Conservation (phyloP, 2,797 vertebrate genomes). For the Enoplosus armatus region DNA sequence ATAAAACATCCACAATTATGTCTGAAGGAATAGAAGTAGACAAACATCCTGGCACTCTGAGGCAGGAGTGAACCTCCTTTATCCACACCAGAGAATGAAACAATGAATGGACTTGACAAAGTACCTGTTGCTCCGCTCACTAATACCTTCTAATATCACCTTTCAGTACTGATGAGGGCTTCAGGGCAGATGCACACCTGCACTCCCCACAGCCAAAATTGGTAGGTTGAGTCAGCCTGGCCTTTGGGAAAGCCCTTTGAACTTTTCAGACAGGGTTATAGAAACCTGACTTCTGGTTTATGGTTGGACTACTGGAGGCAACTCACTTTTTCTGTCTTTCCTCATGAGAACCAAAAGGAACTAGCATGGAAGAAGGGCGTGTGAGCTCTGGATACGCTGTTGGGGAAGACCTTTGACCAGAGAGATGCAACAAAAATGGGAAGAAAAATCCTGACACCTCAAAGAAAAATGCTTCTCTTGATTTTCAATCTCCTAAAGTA, state of each 20-base stretch:
- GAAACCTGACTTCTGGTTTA: conserved; percentile 51
- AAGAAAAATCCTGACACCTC: neutral
- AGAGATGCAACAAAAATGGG: neutral
- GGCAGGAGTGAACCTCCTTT: conserved; percentile 28
- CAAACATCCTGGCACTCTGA: conserved; percentile 31
- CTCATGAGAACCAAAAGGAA: conserved; percentile 15
- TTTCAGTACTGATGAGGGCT: conserved; percentile 74
- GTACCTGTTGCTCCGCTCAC: conserved; percentile 68
- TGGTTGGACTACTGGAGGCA: conserved; percentile 54
- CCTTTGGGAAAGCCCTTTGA: conserved; percentile 71
- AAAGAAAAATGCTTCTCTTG: neutral
- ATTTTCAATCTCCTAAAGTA: conserved; percentile 25
- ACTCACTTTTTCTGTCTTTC: neutral
- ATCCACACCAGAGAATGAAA: conserved; percentile 45
- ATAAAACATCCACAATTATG: neutral
- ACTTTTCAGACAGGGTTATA: conserved; percentile 52
- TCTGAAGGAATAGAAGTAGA: conserved; percentile 27
- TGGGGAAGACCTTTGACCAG: neutral
- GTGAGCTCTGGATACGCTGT: neutral
- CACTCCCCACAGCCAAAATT: conserved; percentile 71
- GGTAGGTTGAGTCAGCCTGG: conserved; percentile 61
- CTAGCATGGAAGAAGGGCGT: neutral
- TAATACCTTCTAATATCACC: conserved; percentile 80
- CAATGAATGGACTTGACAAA: conserved; percentile 66
- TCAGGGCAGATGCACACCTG: conserved; percentile 80